Percentiles rank a stretch among this genome's conserved stretches.
phyloP scores from a whole-genome alignment of 2,113 vertebrate species.

The Chrysochloris asiatica region DNA sequence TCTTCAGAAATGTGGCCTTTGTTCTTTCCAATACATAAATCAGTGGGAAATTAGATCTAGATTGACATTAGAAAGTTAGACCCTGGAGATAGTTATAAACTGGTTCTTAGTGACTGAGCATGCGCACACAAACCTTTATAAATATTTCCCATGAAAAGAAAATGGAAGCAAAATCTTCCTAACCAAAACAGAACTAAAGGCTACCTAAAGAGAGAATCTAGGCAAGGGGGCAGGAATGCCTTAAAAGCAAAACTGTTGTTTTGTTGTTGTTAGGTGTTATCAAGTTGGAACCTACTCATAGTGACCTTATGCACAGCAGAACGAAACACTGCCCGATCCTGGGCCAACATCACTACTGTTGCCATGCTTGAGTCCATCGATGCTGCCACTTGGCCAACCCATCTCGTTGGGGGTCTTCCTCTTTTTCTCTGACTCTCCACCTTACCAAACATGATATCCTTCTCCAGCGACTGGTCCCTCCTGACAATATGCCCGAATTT shows the following conservation, averaged over 20 bases:
- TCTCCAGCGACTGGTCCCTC: too few relatives aligned
- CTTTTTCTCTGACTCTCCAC: too few relatives aligned
- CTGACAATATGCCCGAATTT: too few relatives aligned
- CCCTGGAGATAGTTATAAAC: neutral
- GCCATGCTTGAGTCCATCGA: too few relatives aligned
- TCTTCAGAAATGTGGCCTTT: neutral
- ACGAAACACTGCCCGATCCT: too few relatives aligned
- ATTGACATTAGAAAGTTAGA: neutral
- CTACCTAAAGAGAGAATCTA: neutral
- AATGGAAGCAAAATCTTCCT: neutral
- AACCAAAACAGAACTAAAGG: neutral
- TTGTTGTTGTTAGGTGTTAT: too few relatives aligned
- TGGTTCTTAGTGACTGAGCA: neutral
- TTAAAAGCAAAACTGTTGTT: neutral
- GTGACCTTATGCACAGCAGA: too few relatives aligned
- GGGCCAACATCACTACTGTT: too few relatives aligned
- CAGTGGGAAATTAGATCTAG: neutral
- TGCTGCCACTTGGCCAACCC: too few relatives aligned
- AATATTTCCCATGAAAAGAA: neutral
- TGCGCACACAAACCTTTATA: neutral
- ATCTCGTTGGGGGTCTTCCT: too few relatives aligned
- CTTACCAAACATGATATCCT: too few relatives aligned
- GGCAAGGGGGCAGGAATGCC: fast-evolving
- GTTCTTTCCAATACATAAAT: neutral
- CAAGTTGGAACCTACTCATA: too few relatives aligned